Evolutionary conservation across 2,888 invertebrate genomes (phyloP).

Genomic region (Tethea ocularis): DNA sequence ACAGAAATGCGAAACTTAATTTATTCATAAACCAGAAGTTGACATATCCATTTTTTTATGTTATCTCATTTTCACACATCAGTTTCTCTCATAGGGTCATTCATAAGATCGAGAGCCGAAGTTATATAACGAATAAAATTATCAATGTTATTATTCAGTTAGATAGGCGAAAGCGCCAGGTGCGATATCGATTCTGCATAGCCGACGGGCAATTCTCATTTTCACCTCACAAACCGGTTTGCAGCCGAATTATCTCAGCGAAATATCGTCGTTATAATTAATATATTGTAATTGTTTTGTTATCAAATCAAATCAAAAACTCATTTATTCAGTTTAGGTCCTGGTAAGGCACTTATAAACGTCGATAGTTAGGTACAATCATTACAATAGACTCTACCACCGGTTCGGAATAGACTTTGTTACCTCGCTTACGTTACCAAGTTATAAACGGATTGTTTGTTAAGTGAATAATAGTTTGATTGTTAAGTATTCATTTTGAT

Average conservation of each 20-base stretch:
- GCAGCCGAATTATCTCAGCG: background rate
- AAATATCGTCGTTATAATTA: background rate
- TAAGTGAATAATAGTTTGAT: conserved; percentile 1
- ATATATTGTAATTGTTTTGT: background rate
- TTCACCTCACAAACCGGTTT: conserved; percentile 67
- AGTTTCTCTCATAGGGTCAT: conserved; percentile 52
- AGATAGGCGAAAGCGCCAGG: conserved; percentile 64
- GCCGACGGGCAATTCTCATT: conserved; percentile 55
- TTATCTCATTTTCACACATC: conserved; percentile 14
- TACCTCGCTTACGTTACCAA: too few relatives aligned
- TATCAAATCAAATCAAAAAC: too few relatives aligned
- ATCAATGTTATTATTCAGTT: conserved; percentile 41
- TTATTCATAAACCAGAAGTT: background rate
- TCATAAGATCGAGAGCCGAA: conserved; percentile 69
- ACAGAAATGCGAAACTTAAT: too few relatives aligned
- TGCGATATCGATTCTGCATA: conserved; percentile 43
- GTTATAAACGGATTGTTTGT: background rate
- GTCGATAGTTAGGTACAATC: too few relatives aligned
- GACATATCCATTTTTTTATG: background rate
- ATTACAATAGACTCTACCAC: too few relatives aligned
- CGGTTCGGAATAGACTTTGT: too few relatives aligned
- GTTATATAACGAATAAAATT: conserved; percentile 56
- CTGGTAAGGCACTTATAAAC: too few relatives aligned
- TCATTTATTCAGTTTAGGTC: too few relatives aligned
- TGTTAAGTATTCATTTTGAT: background rate